Evolutionary conservation across 2,888 invertebrate species (phyloP).

Genomic region (Ophion ventricosus): DNA sequence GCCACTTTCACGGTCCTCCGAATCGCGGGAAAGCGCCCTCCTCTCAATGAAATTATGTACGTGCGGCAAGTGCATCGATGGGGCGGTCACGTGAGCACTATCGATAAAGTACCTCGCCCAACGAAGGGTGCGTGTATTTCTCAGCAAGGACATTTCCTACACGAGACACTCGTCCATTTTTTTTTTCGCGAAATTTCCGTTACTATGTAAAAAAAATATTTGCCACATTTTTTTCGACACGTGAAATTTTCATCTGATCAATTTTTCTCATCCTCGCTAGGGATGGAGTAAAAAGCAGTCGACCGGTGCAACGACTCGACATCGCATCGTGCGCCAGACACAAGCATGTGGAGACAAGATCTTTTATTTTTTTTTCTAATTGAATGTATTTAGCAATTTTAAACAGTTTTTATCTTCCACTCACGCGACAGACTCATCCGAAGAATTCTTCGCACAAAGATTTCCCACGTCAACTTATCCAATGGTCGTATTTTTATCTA

Average conservation of each 20-base stretch:
- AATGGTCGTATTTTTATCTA: neutral
- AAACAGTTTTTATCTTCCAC: neutral
- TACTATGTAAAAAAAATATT: neutral
- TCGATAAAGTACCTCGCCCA: conserved; percentile 25
- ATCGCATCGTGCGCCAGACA: neutral
- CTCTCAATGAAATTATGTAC: conserved; percentile 40
- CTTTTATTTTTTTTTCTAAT: neutral
- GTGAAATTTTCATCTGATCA: conserved; percentile 57
- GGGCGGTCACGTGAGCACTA: conserved; percentile 30
- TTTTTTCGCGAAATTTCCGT: neutral
- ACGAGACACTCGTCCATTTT: neutral
- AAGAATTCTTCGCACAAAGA: neutral
- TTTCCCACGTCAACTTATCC: neutral
- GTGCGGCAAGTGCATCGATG: conserved; percentile 32
- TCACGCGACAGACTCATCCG: neutral
- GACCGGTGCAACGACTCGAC: conserved; percentile 16
- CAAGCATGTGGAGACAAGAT: neutral
- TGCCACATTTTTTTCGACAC: neutral
- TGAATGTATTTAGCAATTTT: neutral
- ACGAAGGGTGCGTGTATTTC: conserved; percentile 1
- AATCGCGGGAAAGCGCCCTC: conserved; percentile 44
- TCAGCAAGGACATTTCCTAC: conserved; percentile 1
- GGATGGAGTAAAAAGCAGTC: neutral
- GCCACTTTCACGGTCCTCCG: neutral
- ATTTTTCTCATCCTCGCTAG: conserved; percentile 21